Evolutionary conservation across 2,797 vertebrate genomes (phyloP), one percentile per base, ranked within the genome.

Genomic region (Anguilla megastoma): DNA sequence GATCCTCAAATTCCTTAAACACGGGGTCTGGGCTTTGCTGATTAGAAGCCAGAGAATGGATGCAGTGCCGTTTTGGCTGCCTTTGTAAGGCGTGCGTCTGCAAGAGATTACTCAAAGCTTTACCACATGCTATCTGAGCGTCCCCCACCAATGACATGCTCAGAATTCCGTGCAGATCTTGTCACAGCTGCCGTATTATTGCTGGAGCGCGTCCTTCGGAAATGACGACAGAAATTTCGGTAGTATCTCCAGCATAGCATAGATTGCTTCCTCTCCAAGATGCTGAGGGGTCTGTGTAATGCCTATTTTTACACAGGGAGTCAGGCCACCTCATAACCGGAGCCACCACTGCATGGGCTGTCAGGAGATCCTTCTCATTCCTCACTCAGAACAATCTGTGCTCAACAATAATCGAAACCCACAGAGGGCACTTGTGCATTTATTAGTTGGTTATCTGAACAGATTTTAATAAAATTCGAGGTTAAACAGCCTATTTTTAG

Each of bases 231-330:
- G 16, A 21, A 45, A 3, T 86, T 88, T 88, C 86, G 89, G 85
- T 89, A 60, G 84, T 87, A 87, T 80, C 33, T 87, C 86, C 86
- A 74, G 63, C 85, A 89, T n/a, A 80, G 76, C 66, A 54, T 86
- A 87, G 85, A 90, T 87, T 88, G 89, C 89, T 89, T 89, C 88
- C 88, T 84, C 27, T 14, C 27, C 30, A 16, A 21, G 33, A 79
- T 79, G 36, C 33, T 79, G 74, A 79, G 74, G 74, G 36, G 74
- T 7, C 33, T 74, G 30, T 14, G 69, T 74, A 74, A 74, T 74
- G 69, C 27, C 69, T 74, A 74, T 74, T 74, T 74, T 74, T 74
- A 74, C 27, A 3, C 71, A 33, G 71, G 33, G 71, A 79, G 33
- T 7, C 36, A 36, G 74, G 74, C 33, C 16, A 33, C 14, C 3